Percentiles rank a stretch among this genome's conserved stretches.
Evolutionary conservation across 2,797 vertebrate species (phyloP).

Genomic region (Myripristis murdjan): DNA sequence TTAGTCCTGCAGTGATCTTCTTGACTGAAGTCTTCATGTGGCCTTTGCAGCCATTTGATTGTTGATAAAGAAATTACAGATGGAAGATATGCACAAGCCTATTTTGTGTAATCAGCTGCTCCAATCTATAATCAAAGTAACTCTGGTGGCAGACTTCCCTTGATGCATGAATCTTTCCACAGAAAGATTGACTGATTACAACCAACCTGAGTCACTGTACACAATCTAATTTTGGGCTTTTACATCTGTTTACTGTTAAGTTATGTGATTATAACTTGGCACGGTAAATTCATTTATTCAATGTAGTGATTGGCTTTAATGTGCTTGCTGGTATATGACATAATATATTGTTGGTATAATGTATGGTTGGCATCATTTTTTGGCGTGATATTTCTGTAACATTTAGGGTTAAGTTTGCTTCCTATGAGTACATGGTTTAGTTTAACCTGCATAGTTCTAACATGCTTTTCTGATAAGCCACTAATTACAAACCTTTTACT

Average conservation of each 20-base stretch:
- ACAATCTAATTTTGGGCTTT: neutral
- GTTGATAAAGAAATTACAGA: neutral
- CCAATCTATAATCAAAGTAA: neutral
- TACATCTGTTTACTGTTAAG: slow-evolving; percentile 13
- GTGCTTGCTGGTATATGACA: neutral
- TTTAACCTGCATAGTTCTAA: slow-evolving; percentile 1
- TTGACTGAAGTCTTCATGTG: neutral
- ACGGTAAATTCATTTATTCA: neutral
- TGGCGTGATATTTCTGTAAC: neutral
- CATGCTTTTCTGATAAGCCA: slow-evolving; percentile 18
- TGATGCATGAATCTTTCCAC: slow-evolving; percentile 22
- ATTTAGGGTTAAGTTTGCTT: neutral
- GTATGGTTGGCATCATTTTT: too few species aligned
- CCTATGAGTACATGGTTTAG: neutral
- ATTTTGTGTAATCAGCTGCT: neutral
- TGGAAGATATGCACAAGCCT: neutral
- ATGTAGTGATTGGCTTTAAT: neutral
- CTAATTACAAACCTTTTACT: slow-evolving; percentile 32
- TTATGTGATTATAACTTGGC: slow-evolving; percentile 2
- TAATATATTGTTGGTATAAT: neutral
- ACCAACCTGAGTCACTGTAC: neutral
- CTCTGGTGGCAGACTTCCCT: neutral
- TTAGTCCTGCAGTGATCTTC: neutral
- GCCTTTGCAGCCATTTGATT: neutral
- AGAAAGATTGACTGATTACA: slow-evolving; percentile 13